Conservation (phyloP, 2,113 vertebrate species). For the Tangachromis dhanisi region DNA sequence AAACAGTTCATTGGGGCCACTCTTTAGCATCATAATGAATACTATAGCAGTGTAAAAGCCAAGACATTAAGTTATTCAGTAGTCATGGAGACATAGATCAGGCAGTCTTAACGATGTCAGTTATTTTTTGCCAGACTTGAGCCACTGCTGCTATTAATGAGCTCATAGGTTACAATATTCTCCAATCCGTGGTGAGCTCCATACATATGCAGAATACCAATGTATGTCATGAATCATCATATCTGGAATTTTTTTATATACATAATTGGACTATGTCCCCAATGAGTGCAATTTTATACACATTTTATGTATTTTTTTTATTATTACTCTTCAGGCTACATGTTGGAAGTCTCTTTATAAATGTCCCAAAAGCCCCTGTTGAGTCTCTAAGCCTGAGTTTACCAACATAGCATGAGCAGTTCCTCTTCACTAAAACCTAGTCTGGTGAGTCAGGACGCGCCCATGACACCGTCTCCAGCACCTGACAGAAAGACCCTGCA, state of each 20-base stretch:
- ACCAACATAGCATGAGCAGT: neutral
- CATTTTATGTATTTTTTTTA: neutral
- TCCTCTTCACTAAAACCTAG: neutral
- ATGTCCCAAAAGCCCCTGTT: neutral
- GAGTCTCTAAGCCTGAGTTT: neutral
- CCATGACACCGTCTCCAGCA: conserved; percentile 37
- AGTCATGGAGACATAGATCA: neutral
- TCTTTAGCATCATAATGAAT: neutral
- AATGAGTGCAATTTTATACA: neutral
- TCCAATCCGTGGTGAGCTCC: neutral
- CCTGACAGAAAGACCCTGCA: neutral
- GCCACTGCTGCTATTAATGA: neutral
- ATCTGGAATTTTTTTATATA: neutral
- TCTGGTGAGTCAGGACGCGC: conserved; percentile 47
- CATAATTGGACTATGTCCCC: neutral
- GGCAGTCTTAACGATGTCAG: neutral
- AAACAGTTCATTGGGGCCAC: neutral
- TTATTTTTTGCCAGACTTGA: neutral
- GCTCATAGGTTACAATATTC: neutral
- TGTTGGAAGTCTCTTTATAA: neutral
- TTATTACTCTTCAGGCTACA: neutral
- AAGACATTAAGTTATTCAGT: neutral
- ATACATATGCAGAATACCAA: neutral
- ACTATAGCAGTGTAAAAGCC: neutral
- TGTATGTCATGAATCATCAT: neutral